Conservation (phyloP, 2,888 invertebrate species). For the Magallana nippona region DNA sequence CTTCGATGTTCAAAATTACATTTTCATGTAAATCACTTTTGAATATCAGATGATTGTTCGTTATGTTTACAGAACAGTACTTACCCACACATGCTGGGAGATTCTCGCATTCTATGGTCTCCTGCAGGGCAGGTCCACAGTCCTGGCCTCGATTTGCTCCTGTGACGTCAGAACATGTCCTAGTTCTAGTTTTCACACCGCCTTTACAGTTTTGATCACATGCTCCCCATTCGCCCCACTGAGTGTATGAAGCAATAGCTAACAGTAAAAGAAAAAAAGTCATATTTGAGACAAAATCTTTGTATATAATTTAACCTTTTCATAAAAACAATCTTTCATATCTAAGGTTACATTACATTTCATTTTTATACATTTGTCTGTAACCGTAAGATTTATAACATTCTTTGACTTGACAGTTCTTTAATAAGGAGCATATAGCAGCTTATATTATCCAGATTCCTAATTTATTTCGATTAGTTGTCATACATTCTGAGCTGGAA, state of each 20-base stretch:
- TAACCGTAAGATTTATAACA: too few species aligned
- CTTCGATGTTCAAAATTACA: neutral
- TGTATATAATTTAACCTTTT: neutral
- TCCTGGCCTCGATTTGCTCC: conserved; percentile 21
- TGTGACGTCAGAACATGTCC: conserved; percentile 17
- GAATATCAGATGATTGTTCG: neutral
- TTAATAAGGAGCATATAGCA: too few species aligned
- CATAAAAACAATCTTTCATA: too few species aligned
- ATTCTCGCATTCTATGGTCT: neutral
- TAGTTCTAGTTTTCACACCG: neutral
- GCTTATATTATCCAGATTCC: too few species aligned
- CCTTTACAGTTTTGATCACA: conserved; percentile 31
- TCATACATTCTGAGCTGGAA: too few species aligned
- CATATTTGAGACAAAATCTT: neutral
- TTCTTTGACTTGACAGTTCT: too few species aligned
- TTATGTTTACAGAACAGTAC: neutral
- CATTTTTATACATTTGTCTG: too few species aligned
- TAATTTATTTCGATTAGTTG: too few species aligned
- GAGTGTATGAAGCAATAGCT: conserved; percentile 12
- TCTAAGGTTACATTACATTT: too few species aligned
- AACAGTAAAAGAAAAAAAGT: neutral
- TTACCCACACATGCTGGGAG: conserved; percentile 16
- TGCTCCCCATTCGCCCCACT: conserved; percentile 2
- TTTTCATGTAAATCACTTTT: neutral
- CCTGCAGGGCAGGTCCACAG: neutral